Conservation (phyloP, 2,797 vertebrate species). For the Myotis daubentonii region DNA sequence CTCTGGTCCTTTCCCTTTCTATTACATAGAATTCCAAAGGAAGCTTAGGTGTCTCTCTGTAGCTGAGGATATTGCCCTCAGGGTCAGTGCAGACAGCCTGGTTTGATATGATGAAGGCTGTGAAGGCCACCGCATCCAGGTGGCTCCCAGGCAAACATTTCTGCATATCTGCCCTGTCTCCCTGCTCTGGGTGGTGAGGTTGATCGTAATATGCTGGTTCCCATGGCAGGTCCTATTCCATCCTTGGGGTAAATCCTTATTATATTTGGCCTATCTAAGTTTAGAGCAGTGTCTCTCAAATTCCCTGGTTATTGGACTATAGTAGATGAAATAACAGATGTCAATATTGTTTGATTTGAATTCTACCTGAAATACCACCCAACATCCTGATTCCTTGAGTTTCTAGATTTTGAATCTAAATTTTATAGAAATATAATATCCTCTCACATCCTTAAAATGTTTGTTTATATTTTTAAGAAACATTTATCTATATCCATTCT, state of each 20-base stretch:
- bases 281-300: neutral
- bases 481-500: neutral
- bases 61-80: neutral
- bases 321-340: neutral
- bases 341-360: neutral
- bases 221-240: neutral
- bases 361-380: neutral
- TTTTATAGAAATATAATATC: neutral
- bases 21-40: neutral
- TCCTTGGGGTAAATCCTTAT: neutral
- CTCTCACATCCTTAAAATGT: neutral
- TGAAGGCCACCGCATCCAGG: neutral
- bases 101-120: neutral
- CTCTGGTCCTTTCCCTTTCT: neutral
- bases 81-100: neutral
- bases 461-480: neutral
- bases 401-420: constrained; percentile 3
- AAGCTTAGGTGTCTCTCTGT: neutral
- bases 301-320: neutral
- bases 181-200: neutral
- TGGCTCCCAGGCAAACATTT: neutral
- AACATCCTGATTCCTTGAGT: neutral
- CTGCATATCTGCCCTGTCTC: neutral
- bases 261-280: constrained; percentile 1
- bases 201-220: neutral